These are phyloP conservation scores for Sebastes trivittatus DNA, from an alignment of 2,797 vertebrate genomes.

Conservation along the genomic window DNA sequence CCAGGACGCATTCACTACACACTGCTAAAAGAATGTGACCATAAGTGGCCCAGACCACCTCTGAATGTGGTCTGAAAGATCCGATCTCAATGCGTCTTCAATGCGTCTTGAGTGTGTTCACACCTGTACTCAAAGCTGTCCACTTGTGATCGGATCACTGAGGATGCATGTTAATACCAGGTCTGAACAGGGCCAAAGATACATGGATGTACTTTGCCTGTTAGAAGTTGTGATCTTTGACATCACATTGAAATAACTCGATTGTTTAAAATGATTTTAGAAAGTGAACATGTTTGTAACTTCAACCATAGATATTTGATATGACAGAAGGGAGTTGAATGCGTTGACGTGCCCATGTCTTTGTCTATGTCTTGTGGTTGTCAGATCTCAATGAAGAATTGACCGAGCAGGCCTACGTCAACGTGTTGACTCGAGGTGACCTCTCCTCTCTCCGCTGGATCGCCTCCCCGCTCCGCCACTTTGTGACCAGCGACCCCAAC, in stretches of 20 bases:
- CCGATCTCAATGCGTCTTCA: too few species aligned
- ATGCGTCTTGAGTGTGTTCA: too few species aligned
- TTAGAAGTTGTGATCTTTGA: background rate
- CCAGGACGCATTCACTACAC: too few species aligned
- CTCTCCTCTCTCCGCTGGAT: constrained; percentile 96
- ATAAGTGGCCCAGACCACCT: too few species aligned
- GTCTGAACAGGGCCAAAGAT: background rate
- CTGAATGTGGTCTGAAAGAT: too few species aligned
- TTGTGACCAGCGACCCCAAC: constrained; percentile 56
- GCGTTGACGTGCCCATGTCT: background rate
- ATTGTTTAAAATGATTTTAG: background rate
- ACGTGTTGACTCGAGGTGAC: constrained; percentile 92
- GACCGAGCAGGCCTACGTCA: constrained; percentile 92
- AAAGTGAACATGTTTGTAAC: background rate
- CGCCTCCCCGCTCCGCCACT: constrained; percentile 87
- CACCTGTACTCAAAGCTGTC: too few species aligned
- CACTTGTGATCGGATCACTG: too few species aligned
- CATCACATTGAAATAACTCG: background rate
- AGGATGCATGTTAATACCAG: too few species aligned
- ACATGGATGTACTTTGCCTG: background rate
- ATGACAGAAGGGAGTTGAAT: background rate
- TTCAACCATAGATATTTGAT: background rate
- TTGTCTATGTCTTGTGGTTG: background rate
- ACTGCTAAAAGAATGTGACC: too few species aligned
- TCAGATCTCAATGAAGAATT: constrained; percentile 84